A percentile compares a stretch with the other conserved stretches of the same genome.
Conservation (phyloP, 1,140 invertebrate genomes). For the Pantala flavescens region DNA sequence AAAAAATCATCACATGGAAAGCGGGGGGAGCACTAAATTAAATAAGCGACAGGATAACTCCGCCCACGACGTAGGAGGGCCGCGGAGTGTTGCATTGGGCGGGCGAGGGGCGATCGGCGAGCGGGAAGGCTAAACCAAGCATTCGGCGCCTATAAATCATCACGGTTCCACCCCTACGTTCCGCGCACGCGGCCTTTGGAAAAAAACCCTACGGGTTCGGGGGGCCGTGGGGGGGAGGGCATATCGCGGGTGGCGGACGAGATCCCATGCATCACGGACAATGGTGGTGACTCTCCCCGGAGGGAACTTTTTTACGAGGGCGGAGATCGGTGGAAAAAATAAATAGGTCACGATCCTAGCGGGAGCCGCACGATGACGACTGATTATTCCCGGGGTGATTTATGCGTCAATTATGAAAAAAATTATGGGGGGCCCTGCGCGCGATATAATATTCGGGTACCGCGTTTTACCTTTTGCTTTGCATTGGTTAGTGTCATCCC, state of each 20-base stretch:
- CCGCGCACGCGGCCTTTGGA: not conserved
- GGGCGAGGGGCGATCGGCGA: not conserved
- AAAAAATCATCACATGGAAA: not conserved
- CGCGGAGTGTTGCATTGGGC: not conserved
- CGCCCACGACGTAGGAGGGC: conserved; percentile 4
- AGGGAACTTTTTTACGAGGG: not conserved
- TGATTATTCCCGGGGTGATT: not conserved
- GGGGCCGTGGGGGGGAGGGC: too few relatives aligned
- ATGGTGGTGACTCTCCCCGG: not conserved
- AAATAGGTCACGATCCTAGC: not conserved
- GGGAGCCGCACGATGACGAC: not conserved
- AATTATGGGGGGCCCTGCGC: not conserved
- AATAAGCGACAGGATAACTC: conserved; percentile 9
- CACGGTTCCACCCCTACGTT: not conserved
- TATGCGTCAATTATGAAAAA: conserved; percentile 5
- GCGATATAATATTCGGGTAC: not conserved
- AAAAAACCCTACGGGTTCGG: too few relatives aligned
- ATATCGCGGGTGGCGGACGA: too few relatives aligned
- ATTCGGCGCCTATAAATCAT: conserved; percentile 9
- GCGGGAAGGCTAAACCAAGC: not conserved
- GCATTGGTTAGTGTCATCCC: not conserved
- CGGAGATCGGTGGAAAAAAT: not conserved
- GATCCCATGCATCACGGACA: not conserved
- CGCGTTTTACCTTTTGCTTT: not conserved
- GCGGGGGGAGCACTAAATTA: not conserved